Percentiles rank a stretch among this genome's conserved stretches.
Conservation (phyloP, 2,888 invertebrate species). For the Thysanoteuthis rhombus region DNA sequence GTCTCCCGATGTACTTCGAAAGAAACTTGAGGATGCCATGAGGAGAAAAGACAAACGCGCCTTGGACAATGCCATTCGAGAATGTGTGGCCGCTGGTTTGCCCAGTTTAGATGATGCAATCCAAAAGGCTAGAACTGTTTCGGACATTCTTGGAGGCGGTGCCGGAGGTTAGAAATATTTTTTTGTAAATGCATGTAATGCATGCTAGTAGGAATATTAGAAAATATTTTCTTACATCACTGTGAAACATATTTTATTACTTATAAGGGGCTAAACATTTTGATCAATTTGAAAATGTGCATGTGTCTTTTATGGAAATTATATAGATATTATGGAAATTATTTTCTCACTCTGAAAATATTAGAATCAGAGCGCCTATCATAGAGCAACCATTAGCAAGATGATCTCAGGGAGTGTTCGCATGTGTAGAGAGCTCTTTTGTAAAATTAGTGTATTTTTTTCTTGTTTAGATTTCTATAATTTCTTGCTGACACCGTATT, state of each 20-base stretch:
- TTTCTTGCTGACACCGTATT: not conserved
- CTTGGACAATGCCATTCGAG: not conserved
- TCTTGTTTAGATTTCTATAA: not conserved
- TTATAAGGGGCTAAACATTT: too few species aligned
- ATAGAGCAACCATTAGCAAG: too few species aligned
- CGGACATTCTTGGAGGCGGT: conserved; percentile 13
- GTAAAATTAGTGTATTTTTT: too few species aligned
- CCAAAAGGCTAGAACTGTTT: conserved; percentile 2
- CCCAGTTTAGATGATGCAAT: not conserved
- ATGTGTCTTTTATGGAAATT: too few species aligned
- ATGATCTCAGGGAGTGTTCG: too few species aligned
- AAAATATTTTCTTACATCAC: too few species aligned
- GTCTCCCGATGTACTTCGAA: not conserved
- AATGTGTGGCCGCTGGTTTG: not conserved
- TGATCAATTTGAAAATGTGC: too few species aligned
- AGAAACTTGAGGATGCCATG: not conserved
- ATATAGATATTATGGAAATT: too few species aligned
- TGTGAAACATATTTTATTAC: too few species aligned
- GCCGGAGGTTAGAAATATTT: not conserved
- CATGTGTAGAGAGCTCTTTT: too few species aligned
- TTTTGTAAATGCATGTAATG: not conserved
- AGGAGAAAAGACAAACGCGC: not conserved
- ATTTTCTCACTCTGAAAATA: too few species aligned
- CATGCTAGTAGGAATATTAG: not conserved
- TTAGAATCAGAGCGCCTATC: too few species aligned